Evolutionary conservation across 1,140 invertebrate species (phyloP).

Genomic region (Nixonia krombeini): DNA sequence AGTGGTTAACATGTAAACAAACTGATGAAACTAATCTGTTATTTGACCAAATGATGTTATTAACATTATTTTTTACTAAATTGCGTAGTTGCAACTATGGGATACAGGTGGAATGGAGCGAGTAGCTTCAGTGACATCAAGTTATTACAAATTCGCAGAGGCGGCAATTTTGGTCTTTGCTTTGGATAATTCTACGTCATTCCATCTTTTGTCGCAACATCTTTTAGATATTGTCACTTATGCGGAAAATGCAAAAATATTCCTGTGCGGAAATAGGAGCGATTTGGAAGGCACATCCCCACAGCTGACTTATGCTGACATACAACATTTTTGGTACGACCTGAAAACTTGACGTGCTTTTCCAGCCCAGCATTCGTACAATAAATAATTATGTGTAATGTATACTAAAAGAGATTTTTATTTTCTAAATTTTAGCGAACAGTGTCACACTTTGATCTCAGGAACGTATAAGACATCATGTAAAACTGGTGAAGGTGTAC

Average conservation of each 20-base stretch:
- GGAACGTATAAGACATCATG: slow-evolving; percentile 93
- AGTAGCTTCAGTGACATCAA: slow-evolving; percentile 92
- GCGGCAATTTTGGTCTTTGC: slow-evolving; percentile 92
- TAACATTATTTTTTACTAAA: no score
- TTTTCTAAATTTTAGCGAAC: slow-evolving; percentile 77
- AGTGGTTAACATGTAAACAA: no score
- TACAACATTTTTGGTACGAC: slow-evolving; percentile 92
- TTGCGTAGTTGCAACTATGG: slow-evolving; percentile 91
- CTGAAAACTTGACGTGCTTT: no score
- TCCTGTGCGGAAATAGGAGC: slow-evolving; percentile 91
- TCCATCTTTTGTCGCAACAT: slow-evolving; percentile 92
- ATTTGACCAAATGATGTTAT: no score
- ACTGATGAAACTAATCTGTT: no score
- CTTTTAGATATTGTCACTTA: slow-evolving; percentile 91
- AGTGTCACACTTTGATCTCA: slow-evolving; percentile 92
- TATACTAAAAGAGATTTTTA: no score
- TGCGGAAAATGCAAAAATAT: slow-evolving; percentile 94
- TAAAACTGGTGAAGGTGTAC: slow-evolving; percentile 87
- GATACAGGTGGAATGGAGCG: slow-evolving; percentile 95
- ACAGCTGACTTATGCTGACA: slow-evolving; percentile 88
- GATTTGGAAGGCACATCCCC: slow-evolving; percentile 82
- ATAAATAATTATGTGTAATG: neutral
- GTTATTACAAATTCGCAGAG: slow-evolving; percentile 94
- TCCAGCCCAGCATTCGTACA: no score
- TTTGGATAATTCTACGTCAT: slow-evolving; percentile 90